Base-by-base conservation (phyloP, 2,797 vertebrate species). In the Falco biarmicus region DNA sequence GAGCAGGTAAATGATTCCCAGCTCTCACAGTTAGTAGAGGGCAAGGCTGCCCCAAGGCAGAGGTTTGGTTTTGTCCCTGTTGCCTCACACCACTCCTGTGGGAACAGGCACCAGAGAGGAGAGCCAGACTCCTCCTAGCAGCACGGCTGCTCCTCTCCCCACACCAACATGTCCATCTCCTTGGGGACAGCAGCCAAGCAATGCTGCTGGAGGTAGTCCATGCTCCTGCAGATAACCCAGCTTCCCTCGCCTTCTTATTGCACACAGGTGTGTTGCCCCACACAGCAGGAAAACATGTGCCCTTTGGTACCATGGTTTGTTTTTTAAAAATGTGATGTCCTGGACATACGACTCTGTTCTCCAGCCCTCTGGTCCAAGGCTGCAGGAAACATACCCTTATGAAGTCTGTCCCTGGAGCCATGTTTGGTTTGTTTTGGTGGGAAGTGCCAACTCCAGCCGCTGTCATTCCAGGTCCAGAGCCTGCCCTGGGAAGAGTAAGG, bases 261-360 rank as follows among this genome's bases (percentile, higher is more conserved):
- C 37, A 47, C 22, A 10, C 3, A 19, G 11, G 2, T 26, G 5
- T 28, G 43, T 13, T 87, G 45, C 18, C 15, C 13, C 31, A 41
- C 19, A 19, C 19, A 21, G 3, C 0, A 83, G 21, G 8, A 80
- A 79, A 91, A n/a, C 15, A 9, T 0, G 0, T 0, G 0, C 7
- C 7, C 19, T 51, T 90, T 66, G 31, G 24, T 60, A 63, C 17
- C 14, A 10, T 4, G 34, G 14, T 47, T 77, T 90, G 24, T 34
- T 39, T 65, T 57, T 60, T n/a, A 68, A 66, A 84, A 88, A 66
- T 0, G 0, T 43, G 19, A 21, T 34, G 17, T 66, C 20, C 77
- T 81, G 39, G 22, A n/a, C 32, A 5, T 9, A 16, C 0, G 2
- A 43, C 19, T 76, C 51, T 50, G 22, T 31, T 50, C 20, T 37